A percentile compares a stretch with the other conserved stretches of the same genome.
Conservation (phyloP, 2,888 invertebrate genomes). For the Philhelius pedissequus region DNA sequence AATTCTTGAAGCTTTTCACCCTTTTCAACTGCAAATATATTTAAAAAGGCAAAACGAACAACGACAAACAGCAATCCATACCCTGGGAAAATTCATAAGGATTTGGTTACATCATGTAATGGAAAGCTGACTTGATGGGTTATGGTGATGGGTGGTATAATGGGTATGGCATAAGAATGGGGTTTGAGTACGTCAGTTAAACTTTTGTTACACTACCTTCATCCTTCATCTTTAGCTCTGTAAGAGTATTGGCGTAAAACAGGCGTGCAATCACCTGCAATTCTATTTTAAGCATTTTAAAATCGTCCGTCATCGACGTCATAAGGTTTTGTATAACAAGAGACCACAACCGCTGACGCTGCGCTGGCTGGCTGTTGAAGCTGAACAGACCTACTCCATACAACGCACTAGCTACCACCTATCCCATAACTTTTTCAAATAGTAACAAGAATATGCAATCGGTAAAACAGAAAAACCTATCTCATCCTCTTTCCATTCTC, state of each 20-base stretch:
- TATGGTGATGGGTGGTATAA: too few species aligned
- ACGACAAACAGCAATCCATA: constrained; percentile 40
- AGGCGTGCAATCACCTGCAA: constrained; percentile 36
- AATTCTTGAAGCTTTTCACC: constrained; percentile 58
- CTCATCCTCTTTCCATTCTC: constrained; percentile 41
- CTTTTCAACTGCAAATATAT: constrained; percentile 28
- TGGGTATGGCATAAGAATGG: background rate
- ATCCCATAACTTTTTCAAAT: constrained; percentile 24
- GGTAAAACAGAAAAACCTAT: constrained; percentile 24
- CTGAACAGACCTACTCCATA: constrained; percentile 32
- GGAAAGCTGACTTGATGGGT: constrained; percentile 51
- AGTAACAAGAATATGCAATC: constrained; percentile 16
- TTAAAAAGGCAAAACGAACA: constrained; percentile 7
- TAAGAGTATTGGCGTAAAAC: constrained; percentile 16
- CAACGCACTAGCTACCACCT: background rate
- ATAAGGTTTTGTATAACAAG: constrained; percentile 1
- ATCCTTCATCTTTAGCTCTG: constrained; percentile 14
- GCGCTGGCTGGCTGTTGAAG: background rate
- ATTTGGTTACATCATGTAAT: constrained; percentile 67
- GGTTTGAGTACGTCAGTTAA: background rate
- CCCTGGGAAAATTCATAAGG: constrained; percentile 63
- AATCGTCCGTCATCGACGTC: constrained; percentile 13
- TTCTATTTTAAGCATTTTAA: constrained; percentile 8
- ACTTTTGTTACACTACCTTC: constrained; percentile 3
- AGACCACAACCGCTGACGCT: background rate